Evolutionary conservation across 1,140 invertebrate genomes (phyloP).

Genomic region (Diachasmimorpha longicaudata): DNA sequence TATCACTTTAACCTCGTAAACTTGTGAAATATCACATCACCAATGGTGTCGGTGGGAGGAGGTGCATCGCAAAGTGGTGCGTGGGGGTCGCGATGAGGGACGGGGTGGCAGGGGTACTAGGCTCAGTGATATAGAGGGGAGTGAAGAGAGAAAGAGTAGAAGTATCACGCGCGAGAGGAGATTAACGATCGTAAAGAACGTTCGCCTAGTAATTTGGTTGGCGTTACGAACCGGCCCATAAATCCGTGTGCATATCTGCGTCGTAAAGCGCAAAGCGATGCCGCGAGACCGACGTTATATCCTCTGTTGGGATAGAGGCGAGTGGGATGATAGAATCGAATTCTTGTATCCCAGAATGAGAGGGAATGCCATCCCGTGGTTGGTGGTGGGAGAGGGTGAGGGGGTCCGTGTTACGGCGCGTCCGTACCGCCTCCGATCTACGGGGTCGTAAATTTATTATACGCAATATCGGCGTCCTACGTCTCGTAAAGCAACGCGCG

Average conservation of each 20-base stretch:
- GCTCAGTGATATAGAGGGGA: constrained; percentile 5
- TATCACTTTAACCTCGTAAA: neutral
- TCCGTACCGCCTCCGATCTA: constrained; percentile 27
- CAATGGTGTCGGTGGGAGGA: neutral
- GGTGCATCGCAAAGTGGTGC: neutral
- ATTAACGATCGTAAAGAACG: constrained; percentile 42
- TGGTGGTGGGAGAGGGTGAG: neutral
- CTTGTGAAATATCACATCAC: neutral
- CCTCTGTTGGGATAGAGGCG: neutral
- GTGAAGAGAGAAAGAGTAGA: constrained; percentile 8
- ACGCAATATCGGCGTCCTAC: constrained; percentile 34
- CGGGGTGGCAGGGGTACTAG: neutral
- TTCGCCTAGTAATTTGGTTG: constrained; percentile 41
- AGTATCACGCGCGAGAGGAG: constrained; percentile 31
- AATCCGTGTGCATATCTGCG: constrained; percentile 36
- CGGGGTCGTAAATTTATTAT: constrained; percentile 34
- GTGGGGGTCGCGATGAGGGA: neutral
- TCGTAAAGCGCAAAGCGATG: constrained; percentile 35
- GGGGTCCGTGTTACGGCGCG: neutral
- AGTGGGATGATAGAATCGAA: neutral
- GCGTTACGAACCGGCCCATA: constrained; percentile 35
- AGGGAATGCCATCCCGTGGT: neutral
- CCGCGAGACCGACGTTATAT: constrained; percentile 26
- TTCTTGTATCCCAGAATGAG: neutral
- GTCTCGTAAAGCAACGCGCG: constrained; percentile 32